Evolutionary conservation across 1,140 invertebrate species (phyloP), one percentile per base, ranked within the genome.

Genomic region (Arctopsyche grandis): DNA sequence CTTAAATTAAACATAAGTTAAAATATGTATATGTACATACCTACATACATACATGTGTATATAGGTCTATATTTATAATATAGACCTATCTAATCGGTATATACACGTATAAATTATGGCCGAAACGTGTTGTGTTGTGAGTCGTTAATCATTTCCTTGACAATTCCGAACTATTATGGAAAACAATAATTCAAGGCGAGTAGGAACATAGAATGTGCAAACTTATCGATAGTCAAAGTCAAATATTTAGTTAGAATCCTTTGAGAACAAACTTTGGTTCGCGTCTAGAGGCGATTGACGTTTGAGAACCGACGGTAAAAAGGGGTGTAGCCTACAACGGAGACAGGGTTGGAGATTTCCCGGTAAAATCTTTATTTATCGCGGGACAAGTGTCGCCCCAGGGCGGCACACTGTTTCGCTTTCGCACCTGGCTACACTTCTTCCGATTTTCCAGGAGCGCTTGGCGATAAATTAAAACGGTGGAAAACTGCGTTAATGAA

Each of bases 321-420:
- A 52, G 48, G 12, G 48, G 3, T 14, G 29, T 38, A 1, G 29
- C 7, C 29, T 38, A 38, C 29, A 38, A 38, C 7, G 29, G 29
- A 38, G 29, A 38, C 29, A 4, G 29, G 29, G 16, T 3, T 52
- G 10, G 48, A 52, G 10, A 38, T 52, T 52, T 52, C 10, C 16
- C 48, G 10, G 48, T 12, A 7, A 66, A 66, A 66, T 66, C 60
- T 66, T 66, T 66, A 66, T 66, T 66, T 66, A 66, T 66, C 24
- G 24, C 19, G 3, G 19, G 60, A 26, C 19, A 66, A 26, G 60
- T 66, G 60, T 66, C 60, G 60, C 60, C 60, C 60, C 60, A 21
- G 60, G 60, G 60, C 60, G 14, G 52, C 14, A 21, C 14, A 21
- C 14, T 56, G 52, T 56, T 66, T 66, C 60, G 24, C 24, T 66